A percentile compares a stretch with the other conserved stretches of the same genome.
Evolutionary conservation across 2,113 vertebrate species (phyloP).

Genomic region (Thryonomys swinderianus): DNA sequence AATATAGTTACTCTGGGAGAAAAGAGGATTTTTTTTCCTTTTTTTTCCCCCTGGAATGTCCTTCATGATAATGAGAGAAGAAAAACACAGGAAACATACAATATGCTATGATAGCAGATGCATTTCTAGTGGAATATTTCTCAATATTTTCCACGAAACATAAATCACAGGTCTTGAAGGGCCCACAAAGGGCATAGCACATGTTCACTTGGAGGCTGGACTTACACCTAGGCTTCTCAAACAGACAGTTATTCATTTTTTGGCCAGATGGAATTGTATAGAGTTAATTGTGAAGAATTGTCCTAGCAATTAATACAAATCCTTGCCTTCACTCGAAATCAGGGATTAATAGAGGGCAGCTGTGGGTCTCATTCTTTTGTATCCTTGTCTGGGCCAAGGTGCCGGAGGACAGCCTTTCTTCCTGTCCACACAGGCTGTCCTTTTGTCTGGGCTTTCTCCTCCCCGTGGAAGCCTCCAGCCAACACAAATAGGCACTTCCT

Average conservation of each 20-base stretch:
- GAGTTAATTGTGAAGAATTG: conserved; percentile 44
- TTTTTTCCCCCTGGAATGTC: conserved; percentile 34
- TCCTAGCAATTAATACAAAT: conserved; percentile 28
- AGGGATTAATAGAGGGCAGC: conserved; percentile 56
- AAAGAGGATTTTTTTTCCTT: conserved; percentile 61
- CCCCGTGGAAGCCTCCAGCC: conserved; percentile 56
- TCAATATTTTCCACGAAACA: conserved; percentile 70
- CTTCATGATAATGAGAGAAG: conserved; percentile 66
- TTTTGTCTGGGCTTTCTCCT: conserved; percentile 68
- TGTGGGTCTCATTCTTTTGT: conserved; percentile 6
- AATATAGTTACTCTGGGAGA: neutral
- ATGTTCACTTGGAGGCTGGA: neutral
- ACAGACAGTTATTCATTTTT: conserved; percentile 52
- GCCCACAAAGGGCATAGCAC: conserved; percentile 40
- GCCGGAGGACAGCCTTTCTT: conserved; percentile 63
- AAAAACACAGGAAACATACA: conserved; percentile 69
- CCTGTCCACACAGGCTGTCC: conserved; percentile 65
- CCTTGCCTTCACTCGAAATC: conserved; percentile 43
- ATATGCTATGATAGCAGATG: conserved; percentile 58
- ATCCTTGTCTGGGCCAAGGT: conserved; percentile 47
- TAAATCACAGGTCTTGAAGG: conserved; percentile 71
- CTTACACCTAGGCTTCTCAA: conserved; percentile 37
- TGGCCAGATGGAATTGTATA: conserved; percentile 47
- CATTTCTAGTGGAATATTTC: conserved; percentile 76
- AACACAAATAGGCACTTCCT: conserved; percentile 74